Base-by-base conservation (phyloP, 37 sponge, comb jelly and placozoan species). In the Beroe forskalii region DNA sequence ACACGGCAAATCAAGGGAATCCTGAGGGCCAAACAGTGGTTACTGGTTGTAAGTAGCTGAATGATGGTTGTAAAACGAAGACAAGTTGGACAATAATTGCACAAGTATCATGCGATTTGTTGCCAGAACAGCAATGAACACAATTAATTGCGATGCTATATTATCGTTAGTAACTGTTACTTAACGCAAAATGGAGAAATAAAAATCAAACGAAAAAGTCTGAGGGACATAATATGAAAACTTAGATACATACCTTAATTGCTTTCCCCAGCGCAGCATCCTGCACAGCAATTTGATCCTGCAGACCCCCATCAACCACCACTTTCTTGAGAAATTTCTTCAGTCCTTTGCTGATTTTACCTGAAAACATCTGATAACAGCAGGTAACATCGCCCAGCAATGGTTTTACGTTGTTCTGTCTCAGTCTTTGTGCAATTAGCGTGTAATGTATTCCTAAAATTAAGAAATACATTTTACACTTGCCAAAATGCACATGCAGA, bases 251-350 rank as follows among this genome's bases (percentile, higher is more conserved):
- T 55, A 93, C 97, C 94, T 97, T 97, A 90, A 97, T 97, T 32
- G 91, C 93, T 62, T 90, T 91, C 14, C 98, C 98, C 0, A 97
- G 94, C 62, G 95, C 92, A 39, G 96, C 90, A 76, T 97, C 97
- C 23, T 96, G 93, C 44, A 97, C 97, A n/a, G 97, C 97, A 32
- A 97, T 90, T 91, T 92, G 91, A 14, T 97, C 98, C 20, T 95
- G 94, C 40, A 94, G 62, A 28, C 93, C 95, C 8, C 89, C 91
- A 32, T 92, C 89, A 55, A 92, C 93, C 24, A 96, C 89, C 31
- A 72, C 95, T 44, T 96, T 96, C 93, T 94, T 96, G 60, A 97
- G 93, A 0, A 96, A 30, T 62, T 97, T 97, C 91, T 94, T 96
- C 41, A 95, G 91, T 61, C 94, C 90, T 75, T 95, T 97, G 67